Evolutionary conservation across 92 coral and sea anemone species (phyloP), one percentile per base, ranked within the genome.

Genomic region (Micromussa lordhowensis): DNA sequence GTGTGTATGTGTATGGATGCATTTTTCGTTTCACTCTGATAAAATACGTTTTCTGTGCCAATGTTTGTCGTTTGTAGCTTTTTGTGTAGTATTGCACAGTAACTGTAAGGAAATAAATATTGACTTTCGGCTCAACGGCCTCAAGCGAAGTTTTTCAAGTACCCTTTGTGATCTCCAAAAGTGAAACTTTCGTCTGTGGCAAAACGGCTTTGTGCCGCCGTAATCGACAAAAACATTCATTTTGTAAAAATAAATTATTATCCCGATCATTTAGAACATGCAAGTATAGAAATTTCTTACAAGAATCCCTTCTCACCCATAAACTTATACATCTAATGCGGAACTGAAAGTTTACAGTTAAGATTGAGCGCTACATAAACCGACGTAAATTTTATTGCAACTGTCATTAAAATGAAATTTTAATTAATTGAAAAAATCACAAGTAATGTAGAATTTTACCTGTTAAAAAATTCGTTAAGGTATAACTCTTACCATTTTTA

Each of bases 401-500:
- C 10, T 10, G 8, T 40, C 48, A n/a, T n/a, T 10, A 1, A 24
- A 9, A 66, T 28, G 51, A 44, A n/a, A n/a, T n/a, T n/a, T n/a
- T n/a, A n/a, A n/a, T n/a, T n/a, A n/a, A n/a, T n/a, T n/a, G n/a
- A n/a, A 44, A 44, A 44, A 44, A 13, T 44, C 1, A 0, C 10
- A 44, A 44, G 51, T 8, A 44, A 44, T 44, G 51, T 44, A 44
- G 9, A 44, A 3, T 0, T 66, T 26, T 28, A 26, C 71, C 5
- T 30, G 18, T 66, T 66, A 31, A 34, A 73, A 38, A 36, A 18
- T 7, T 28, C 31, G 10, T 68, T 3, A 0, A 8, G 51, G 15
- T 17, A 36, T 9, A 71, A 6, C 17, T 11, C 80, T 55, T 84
- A 84, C 88, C 88, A 35, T 35, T 49, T 55, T 40, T 35, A 16